Conservation (phyloP, 2,113 vertebrate species). For the Osmerus eperlanus region DNA sequence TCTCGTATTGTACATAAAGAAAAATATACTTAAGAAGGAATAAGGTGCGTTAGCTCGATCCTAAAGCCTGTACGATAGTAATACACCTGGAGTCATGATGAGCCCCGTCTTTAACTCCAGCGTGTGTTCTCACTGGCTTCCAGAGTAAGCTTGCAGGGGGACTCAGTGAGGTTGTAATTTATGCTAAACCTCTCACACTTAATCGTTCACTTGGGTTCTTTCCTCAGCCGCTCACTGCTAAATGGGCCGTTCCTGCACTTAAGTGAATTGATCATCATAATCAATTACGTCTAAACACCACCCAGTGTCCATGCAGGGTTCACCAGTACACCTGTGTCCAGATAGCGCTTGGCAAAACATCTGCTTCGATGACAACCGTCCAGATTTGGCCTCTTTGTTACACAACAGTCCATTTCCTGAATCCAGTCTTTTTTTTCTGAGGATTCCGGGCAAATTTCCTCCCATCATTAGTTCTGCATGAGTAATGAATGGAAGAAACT, state of each 20-base stretch:
- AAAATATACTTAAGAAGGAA: neutral
- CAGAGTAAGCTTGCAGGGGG: neutral
- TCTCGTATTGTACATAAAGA: too few species aligned
- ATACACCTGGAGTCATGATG: too few species aligned
- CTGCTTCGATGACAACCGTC: neutral
- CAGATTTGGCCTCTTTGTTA: neutral
- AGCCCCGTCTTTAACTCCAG: too few species aligned
- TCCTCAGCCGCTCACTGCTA: constrained; percentile 6
- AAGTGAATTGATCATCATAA: constrained; percentile 21
- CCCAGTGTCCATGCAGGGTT: constrained; percentile 8
- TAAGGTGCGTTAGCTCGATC: neutral
- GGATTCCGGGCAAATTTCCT: neutral
- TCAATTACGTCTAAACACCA: constrained; percentile 22
- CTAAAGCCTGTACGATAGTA: too few species aligned
- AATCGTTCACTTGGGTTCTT: constrained; percentile 1
- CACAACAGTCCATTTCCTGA: neutral
- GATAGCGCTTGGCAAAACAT: neutral
- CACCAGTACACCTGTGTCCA: neutral
- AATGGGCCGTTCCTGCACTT: constrained; percentile 11
- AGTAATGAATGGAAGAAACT: neutral
- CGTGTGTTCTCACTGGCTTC: too few species aligned
- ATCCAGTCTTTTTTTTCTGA: neutral
- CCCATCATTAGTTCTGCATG: neutral
- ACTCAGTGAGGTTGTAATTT: constrained; percentile 9
- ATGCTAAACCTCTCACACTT: constrained; percentile 10